Percentiles rank a stretch among this genome's conserved stretches.
These are phyloP conservation scores for Periophthalmodon schlosseri DNA, from an alignment of 2,113 vertebrate species.

Conservation along the genomic window DNA sequence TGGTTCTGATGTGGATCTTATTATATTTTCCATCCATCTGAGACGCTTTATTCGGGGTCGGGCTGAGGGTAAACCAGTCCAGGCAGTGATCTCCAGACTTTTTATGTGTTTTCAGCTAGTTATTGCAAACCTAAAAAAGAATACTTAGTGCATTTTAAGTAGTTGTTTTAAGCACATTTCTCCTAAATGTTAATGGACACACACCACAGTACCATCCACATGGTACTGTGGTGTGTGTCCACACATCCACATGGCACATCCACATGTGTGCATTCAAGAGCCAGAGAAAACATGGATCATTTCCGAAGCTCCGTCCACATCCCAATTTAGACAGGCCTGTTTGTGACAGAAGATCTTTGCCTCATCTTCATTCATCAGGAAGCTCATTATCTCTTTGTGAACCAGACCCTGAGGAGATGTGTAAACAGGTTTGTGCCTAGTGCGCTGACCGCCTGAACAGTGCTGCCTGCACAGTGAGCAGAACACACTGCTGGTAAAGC, in stretches of 20 bases:
- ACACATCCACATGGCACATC: no score
- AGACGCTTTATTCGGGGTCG: neutral
- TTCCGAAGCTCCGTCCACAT: slow-evolving; percentile 34
- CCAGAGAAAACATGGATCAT: slow-evolving; percentile 49
- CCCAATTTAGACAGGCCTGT: slow-evolving; percentile 43
- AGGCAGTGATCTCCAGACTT: no score
- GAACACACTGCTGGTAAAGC: neutral
- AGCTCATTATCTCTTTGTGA: slow-evolving; percentile 60
- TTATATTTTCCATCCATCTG: neutral
- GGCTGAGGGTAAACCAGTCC: neutral
- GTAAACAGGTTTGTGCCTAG: slow-evolving; percentile 54
- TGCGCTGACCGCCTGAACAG: neutral
- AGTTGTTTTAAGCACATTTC: no score
- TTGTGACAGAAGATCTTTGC: slow-evolving; percentile 54
- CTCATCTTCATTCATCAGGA: slow-evolving; percentile 59
- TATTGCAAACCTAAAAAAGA: neutral
- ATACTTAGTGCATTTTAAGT: no score
- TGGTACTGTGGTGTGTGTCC: no score
- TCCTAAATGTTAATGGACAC: neutral
- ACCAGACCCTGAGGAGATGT: slow-evolving; percentile 58
- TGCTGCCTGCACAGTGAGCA: neutral
- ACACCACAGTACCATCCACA: neutral
- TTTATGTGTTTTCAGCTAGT: neutral
- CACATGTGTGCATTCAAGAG: slow-evolving; percentile 30
- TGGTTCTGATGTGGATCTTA: neutral